phyloP scores from a whole-genome alignment of 1,140 invertebrate genomes.

The Sycophila sp. region DNA sequence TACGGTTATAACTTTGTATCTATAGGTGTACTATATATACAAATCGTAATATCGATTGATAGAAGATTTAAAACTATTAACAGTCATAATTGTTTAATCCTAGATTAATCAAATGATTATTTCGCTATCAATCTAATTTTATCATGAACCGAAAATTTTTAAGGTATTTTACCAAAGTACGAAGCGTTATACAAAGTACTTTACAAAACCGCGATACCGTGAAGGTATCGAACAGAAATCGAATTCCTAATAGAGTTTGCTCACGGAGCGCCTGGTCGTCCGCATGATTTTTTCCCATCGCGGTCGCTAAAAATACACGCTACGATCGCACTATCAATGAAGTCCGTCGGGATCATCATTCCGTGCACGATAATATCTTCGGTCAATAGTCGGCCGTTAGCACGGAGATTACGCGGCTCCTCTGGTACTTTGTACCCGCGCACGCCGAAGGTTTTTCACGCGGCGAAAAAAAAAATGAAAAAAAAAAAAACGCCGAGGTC shows the following conservation, averaged over 20 bases:
- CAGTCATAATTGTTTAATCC: too few species aligned
- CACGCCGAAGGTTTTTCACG: neutral
- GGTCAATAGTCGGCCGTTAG: slow-evolving; percentile 49
- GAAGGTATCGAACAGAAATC: too few species aligned
- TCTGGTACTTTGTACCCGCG: neutral
- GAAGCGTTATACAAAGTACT: too few species aligned
- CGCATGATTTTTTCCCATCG: neutral
- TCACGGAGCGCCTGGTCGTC: neutral
- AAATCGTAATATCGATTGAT: too few species aligned
- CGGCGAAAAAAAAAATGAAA: neutral
- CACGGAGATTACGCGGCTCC: neutral
- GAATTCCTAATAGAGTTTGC: neutral
- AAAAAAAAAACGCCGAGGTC: slow-evolving; percentile 6
- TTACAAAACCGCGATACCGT: too few species aligned
- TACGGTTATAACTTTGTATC: too few species aligned
- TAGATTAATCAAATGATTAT: too few species aligned
- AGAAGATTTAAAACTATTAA: too few species aligned
- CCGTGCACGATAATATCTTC: slow-evolving; percentile 50
- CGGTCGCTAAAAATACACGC: slow-evolving; percentile 18
- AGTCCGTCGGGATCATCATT: slow-evolving; percentile 2
- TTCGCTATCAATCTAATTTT: too few species aligned
- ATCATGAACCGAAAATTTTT: too few species aligned
- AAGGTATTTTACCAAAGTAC: too few species aligned
- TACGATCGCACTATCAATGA: slow-evolving; percentile 10
- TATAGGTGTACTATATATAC: too few species aligned